Conservation (phyloP, 2,797 vertebrate genomes). For the Urophycis tenuis region DNA sequence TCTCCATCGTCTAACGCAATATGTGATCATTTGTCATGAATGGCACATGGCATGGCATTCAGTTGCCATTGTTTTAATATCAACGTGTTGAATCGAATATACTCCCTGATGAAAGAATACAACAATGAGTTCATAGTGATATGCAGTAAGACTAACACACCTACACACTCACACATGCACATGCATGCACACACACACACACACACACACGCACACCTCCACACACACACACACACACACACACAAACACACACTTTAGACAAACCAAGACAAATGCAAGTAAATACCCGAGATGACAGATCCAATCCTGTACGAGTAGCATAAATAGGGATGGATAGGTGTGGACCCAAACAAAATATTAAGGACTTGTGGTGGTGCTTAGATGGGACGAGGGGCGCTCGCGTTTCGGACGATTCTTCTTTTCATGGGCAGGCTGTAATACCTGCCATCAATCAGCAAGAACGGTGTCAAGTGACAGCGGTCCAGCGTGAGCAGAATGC, state of each 20-base stretch:
- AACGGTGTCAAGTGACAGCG: slow-evolving; percentile 71
- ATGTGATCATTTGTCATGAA: background rate
- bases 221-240: slow-evolving; percentile 35
- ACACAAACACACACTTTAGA: slow-evolving; percentile 35
- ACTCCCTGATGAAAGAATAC: slow-evolving; percentile 10
- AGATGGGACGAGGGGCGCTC: slow-evolving; percentile 64
- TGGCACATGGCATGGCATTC: background rate
- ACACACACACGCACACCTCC: slow-evolving; percentile 33
- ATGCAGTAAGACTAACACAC: background rate
- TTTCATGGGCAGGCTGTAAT: slow-evolving; percentile 70
- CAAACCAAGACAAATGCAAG: slow-evolving; percentile 66
- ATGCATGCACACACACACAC: background rate
- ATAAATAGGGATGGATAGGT: slow-evolving; percentile 70
- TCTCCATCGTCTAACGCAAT: background rate
- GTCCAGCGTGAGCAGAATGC: slow-evolving; percentile 52
- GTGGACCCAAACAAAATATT: slow-evolving; percentile 68
- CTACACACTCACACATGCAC: background rate
- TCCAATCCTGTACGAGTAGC: slow-evolving; percentile 69
- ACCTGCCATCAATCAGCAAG: slow-evolving; percentile 79
- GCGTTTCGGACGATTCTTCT: slow-evolving; percentile 71
- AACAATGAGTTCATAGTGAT: slow-evolving; percentile 3
- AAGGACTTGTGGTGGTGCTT: slow-evolving; percentile 71
- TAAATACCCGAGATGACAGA: slow-evolving; percentile 73
- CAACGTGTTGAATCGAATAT: slow-evolving; percentile 9
- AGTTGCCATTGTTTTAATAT: background rate